Evolutionary conservation across 2,888 invertebrate genomes (phyloP), one percentile per base, ranked within the genome.

Genomic region (Tetramorium bicarinatum): DNA sequence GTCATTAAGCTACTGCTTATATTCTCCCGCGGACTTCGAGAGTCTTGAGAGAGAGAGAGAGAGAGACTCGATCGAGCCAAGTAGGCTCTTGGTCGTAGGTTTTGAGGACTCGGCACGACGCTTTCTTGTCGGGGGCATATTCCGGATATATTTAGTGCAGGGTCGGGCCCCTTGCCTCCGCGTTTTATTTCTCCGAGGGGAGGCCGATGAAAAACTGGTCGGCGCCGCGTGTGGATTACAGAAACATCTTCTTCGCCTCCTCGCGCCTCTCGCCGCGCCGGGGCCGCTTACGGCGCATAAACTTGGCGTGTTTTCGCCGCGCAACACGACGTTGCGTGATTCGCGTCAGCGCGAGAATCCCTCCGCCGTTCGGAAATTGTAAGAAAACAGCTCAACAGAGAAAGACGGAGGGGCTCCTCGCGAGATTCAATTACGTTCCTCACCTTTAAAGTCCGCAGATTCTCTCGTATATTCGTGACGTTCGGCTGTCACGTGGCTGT

Each of bases 161-260:
- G 83, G 49, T 21, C 66, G 67, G 85, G 84, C 59, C 84, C 85
- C 86, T 85, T 61, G 82, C 85, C 66, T 87, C 75, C 79, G 76
- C 85, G 87, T 90, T 92, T 91, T 92, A 92, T 91, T 85, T 88
- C 88, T 88, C 91, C 88, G 61, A 81, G 76, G 92, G 89, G 90
- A 91, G 89, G 74, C 62, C 89, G 86, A 88, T 90, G 91, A 91
- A 91, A 92, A 91, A 91, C 83, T 89, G 87, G 87, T 85, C 80
- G 83, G 85, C 84, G 87, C 87, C 87, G 88, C 89, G 88, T 88
- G 92, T 91, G 92, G 91, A 92, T 91, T 91, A 89, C 88, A 87
- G 89, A 87, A 88, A 87, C 84, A 67, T 87, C 88, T 81, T 86
- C 67, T 85, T 88, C 67, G 0, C 13, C 49, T 67, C 18, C 87